A percentile compares a stretch with the other conserved stretches of the same genome.
Evolutionary conservation across 2,888 invertebrate species (phyloP).

Genomic region (Zeuzera pyrina): DNA sequence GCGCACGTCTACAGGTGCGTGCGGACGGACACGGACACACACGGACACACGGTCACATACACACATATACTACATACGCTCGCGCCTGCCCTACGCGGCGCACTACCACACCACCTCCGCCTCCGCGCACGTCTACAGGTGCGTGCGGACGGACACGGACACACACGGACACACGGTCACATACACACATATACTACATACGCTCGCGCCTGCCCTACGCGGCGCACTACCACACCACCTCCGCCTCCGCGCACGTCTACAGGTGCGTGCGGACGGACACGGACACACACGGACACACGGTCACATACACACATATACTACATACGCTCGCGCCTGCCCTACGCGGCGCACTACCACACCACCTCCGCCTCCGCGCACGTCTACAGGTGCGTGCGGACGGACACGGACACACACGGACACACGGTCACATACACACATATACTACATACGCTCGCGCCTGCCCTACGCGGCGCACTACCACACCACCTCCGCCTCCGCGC

Average conservation of each 20-base stretch:
- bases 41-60: no score
- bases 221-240: conserved; percentile 46
- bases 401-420: no score
- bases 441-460: conserved; percentile 49
- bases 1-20: conserved; percentile 54
- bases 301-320: no score
- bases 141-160: no score
- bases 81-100: conserved; percentile 42
- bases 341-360: conserved; percentile 49
- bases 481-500: conserved; percentile 41
- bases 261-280: no score
- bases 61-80: no score
- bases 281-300: no score
- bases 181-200: no score
- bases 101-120: conserved; percentile 45
- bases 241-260: conserved; percentile 46
- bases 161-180: no score
- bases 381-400: no score
- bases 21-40: no score
- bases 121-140: conserved; percentile 51
- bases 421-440: no score
- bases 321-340: conserved; percentile 49
- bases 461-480: conserved; percentile 50
- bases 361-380: conserved; percentile 44
- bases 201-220: conserved; percentile 50